These are phyloP conservation scores for Ovis aries DNA, from an alignment of 2,113 vertebrate genomes.

Conservation along the genomic window DNA sequence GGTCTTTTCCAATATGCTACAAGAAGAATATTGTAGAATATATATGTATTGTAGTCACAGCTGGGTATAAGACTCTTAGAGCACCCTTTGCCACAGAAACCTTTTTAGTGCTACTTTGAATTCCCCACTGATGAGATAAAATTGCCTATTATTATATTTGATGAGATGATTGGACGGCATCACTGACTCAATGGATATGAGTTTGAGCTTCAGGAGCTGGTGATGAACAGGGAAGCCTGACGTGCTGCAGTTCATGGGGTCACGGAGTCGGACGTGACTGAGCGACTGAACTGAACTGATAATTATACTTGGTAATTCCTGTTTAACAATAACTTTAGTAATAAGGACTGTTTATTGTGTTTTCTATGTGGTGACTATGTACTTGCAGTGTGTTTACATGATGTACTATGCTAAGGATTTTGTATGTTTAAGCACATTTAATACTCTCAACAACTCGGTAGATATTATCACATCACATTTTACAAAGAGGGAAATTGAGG, in stretches of 20 bases:
- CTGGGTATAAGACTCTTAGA: not conserved
- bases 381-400: not conserved
- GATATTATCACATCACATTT: not conserved
- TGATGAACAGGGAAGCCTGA: not conserved
- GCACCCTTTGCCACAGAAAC: not conserved
- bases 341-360: not conserved
- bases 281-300: not conserved
- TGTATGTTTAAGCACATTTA: not conserved
- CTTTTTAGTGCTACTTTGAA: not conserved
- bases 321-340: not conserved
- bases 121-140: not conserved
- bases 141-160: not conserved
- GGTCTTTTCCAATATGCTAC: not conserved
- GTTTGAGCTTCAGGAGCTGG: not conserved
- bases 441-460: not conserved
- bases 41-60: not conserved
- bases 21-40: not conserved
- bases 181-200: not conserved
- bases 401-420: not conserved
- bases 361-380: not conserved
- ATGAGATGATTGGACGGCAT: not conserved
- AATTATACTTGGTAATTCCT: not conserved
- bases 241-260: not conserved
- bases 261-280: accelerated
- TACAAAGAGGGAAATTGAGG: not conserved